Evolutionary conservation across 2,113 vertebrate species (phyloP).

Genomic region (Hymenochirus boettgeri): DNA sequence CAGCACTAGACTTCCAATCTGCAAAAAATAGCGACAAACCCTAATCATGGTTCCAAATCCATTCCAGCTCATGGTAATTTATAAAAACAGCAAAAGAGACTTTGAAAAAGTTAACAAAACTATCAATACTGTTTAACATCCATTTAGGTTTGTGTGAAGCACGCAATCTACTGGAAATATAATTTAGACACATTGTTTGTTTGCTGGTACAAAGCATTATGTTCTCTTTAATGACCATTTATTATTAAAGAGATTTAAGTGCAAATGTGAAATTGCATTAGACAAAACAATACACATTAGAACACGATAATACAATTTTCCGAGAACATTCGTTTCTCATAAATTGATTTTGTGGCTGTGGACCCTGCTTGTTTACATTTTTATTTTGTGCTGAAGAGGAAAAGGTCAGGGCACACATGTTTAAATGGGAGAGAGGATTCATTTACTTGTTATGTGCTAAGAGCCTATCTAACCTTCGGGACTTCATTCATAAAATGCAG

Average conservation of each 20-base stretch:
- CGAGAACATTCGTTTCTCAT: constrained; percentile 16
- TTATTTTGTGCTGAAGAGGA: not conserved
- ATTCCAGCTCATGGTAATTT: too few relatives aligned
- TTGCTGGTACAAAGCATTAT: not conserved
- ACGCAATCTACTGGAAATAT: not conserved
- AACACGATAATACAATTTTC: constrained; percentile 14
- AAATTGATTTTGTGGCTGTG: constrained; percentile 5
- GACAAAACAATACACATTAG: constrained; percentile 8
- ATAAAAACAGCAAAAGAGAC: too few relatives aligned
- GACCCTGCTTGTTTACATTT: not conserved
- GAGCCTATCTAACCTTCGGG: not conserved
- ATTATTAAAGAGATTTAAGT: not conserved
- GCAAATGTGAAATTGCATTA: constrained; percentile 6
- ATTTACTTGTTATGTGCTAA: not conserved
- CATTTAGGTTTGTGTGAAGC: not conserved
- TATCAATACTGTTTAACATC: too few relatives aligned
- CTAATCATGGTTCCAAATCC: too few relatives aligned
- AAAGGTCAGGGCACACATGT: constrained; percentile 16
- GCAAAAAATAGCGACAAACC: too few relatives aligned
- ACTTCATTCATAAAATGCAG: constrained; percentile 9
- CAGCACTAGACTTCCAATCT: too few relatives aligned
- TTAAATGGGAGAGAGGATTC: constrained; percentile 1
- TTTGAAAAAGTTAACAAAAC: too few relatives aligned
- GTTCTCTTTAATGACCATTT: not conserved
- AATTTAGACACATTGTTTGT: not conserved